phyloP scores from a whole-genome alignment of 2,888 invertebrate species.

The Diarsia rubi region DNA sequence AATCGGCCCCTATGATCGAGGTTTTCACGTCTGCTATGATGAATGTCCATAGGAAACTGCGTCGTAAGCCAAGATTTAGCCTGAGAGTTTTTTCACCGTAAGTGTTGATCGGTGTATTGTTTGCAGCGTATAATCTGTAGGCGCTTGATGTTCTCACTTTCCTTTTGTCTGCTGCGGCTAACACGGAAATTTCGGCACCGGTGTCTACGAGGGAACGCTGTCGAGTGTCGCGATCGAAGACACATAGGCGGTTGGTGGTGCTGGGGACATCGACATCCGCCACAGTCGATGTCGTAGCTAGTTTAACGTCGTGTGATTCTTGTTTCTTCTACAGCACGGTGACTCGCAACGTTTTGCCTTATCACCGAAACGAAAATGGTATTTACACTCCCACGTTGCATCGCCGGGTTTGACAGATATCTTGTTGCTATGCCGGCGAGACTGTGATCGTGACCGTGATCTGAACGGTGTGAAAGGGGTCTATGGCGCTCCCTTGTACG shows the following conservation, averaged over 20 bases:
- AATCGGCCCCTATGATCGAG: conserved; percentile 17
- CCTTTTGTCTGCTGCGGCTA: conserved; percentile 6
- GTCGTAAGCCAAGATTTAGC: conserved; percentile 12
- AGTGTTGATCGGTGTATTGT: background rate
- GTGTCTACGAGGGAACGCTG: conserved; percentile 42
- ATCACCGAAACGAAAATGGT: conserved; percentile 17
- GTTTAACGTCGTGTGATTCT: conserved; percentile 9
- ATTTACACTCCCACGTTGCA: background rate
- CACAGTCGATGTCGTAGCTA: conserved; percentile 40
- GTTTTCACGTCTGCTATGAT: conserved; percentile 26
- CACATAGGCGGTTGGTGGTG: conserved; percentile 49
- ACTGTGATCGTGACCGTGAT: background rate
- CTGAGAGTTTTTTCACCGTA: background rate
- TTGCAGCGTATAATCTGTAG: background rate
- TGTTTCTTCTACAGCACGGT: conserved; percentile 17
- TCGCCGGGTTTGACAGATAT: background rate
- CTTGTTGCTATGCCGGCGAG: background rate
- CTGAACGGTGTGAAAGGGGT: no score
- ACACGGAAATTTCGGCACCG: conserved; percentile 39
- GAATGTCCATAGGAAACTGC: conserved; percentile 18
- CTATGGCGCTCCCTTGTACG: no score
- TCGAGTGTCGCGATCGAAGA: conserved; percentile 36
- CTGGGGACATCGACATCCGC: conserved; percentile 47
- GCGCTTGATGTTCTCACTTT: background rate
- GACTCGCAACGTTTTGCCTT: conserved; percentile 22